Conservation (phyloP, 2,797 vertebrate species). For the Hoplostethus atlanticus region DNA sequence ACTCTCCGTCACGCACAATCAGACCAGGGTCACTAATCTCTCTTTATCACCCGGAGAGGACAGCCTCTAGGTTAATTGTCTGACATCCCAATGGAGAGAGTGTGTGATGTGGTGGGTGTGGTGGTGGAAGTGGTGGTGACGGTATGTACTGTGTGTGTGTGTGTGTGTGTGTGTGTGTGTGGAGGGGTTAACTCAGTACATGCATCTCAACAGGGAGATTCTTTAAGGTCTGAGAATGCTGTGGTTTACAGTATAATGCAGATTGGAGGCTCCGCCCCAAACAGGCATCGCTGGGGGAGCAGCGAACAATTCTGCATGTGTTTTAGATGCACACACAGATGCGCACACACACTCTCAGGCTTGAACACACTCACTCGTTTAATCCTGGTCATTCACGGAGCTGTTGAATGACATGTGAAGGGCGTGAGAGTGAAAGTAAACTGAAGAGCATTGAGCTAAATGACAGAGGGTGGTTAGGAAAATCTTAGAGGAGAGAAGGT, state of each 20-base stretch:
- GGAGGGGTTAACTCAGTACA: conserved; percentile 39
- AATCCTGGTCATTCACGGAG: conserved; percentile 15
- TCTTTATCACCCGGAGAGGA: conserved; percentile 49
- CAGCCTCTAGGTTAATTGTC: conserved; percentile 44
- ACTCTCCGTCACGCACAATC: conserved; percentile 57
- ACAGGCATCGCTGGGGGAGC: conserved; percentile 57
- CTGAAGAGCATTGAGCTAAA: conserved; percentile 9
- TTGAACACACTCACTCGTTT: conserved; percentile 26
- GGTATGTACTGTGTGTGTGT: conserved; percentile 4
- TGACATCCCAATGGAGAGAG: conserved; percentile 36
- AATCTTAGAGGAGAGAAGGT: conserved; percentile 46
- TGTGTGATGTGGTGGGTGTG: background rate
- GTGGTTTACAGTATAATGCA: conserved; percentile 71
- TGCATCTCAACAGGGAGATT: conserved; percentile 65
- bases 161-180: conserved; percentile 22
- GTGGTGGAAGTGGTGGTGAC: background rate
- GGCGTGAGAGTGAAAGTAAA: conserved; percentile 2
- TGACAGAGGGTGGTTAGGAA: conserved; percentile 27
- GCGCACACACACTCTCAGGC: conserved; percentile 43
- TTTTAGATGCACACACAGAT: conserved; percentile 48
- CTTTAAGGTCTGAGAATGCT: conserved; percentile 79
- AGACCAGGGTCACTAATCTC: conserved; percentile 52
- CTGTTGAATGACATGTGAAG: conserved; percentile 20
- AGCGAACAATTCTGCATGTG: conserved; percentile 43
- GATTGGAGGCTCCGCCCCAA: conserved; percentile 59